A percentile compares a stretch with the other conserved stretches of the same genome.
These are phyloP conservation scores for Rhopilema esculentum DNA, from an alignment of 30 jellyfish, hydroid and myxozoan species.

Conservation along the genomic window DNA sequence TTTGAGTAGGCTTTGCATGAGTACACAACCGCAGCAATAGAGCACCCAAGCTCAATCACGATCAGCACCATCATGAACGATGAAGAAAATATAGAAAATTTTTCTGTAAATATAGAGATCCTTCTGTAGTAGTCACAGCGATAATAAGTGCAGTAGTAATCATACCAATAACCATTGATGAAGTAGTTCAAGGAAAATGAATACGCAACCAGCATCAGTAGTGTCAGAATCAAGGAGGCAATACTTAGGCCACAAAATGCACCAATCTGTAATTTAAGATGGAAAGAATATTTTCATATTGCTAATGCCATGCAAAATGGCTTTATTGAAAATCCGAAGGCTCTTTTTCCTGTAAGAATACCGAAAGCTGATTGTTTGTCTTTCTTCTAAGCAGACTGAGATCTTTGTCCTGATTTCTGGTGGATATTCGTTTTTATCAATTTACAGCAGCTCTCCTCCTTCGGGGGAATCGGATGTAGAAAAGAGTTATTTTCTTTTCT, in stretches of 20 bases:
- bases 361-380: too few species aligned
- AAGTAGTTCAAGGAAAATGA: neutral
- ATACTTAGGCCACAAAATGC: slow-evolving; percentile 19
- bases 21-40: slow-evolving; percentile 23
- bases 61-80: slow-evolving; percentile 10
- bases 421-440: too few species aligned
- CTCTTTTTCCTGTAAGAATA: too few species aligned
- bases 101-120: too few species aligned
- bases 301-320: neutral
- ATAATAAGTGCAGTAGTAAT: neutral
- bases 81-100: neutral
- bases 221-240: neutral
- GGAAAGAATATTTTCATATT: neutral
- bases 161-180: neutral
- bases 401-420: too few species aligned
- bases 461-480: too few species aligned
- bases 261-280: neutral
- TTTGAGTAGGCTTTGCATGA: slow-evolving; percentile 51
- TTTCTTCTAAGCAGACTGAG: too few species aligned
- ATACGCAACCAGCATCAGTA: neutral
- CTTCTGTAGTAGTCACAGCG: neutral
- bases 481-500: too few species aligned
- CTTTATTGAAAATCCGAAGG: neutral
- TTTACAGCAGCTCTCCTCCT: too few species aligned
- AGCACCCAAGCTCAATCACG: slow-evolving; percentile 17